These are phyloP conservation scores for Fistularia tabacaria DNA, from an alignment of 2,797 vertebrate species.

Conservation along the genomic window DNA sequence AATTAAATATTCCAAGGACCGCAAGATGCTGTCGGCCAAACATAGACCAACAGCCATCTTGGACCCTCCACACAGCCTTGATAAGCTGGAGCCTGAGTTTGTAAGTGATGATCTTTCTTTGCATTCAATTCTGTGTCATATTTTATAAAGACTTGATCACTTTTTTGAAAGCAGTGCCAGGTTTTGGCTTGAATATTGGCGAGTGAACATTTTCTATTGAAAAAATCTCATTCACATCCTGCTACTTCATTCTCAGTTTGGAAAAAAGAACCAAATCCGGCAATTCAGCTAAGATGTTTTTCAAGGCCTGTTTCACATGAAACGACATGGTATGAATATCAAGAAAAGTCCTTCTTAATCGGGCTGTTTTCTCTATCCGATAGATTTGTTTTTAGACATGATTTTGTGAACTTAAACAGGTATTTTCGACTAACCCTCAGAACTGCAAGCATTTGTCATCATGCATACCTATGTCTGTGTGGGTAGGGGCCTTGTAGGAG, in stretches of 20 bases:
- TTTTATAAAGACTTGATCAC: too few relatives aligned
- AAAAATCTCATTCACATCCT: conserved; percentile 2
- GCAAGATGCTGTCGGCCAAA: conserved; percentile 81
- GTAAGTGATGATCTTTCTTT: conserved; percentile 65
- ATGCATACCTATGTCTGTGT: conserved; percentile 14
- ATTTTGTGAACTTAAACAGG: neutral
- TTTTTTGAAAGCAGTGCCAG: too few relatives aligned
- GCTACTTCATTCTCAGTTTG: conserved; percentile 3
- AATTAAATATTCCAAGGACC: conserved; percentile 80
- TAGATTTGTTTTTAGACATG: neutral
- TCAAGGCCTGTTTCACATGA: conserved; percentile 13
- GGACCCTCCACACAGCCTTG: conserved; percentile 69
- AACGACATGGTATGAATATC: conserved; percentile 14
- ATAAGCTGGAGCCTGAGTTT: conserved; percentile 86
- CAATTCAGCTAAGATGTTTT: conserved; percentile 11
- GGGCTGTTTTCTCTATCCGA: neutral
- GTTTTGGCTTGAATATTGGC: conserved; percentile 1
- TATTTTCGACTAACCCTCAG: too few relatives aligned
- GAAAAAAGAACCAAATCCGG: conserved; percentile 13
- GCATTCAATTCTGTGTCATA: too few relatives aligned
- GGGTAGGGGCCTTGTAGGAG: conserved; percentile 89
- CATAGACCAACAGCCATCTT: conserved; percentile 73
- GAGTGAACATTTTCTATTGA: conserved; percentile 1
- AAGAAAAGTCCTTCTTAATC: too few relatives aligned
- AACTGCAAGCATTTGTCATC: neutral